Base-by-base conservation (phyloP, 2,888 invertebrate genomes). In the Drosophila limbata region DNA sequence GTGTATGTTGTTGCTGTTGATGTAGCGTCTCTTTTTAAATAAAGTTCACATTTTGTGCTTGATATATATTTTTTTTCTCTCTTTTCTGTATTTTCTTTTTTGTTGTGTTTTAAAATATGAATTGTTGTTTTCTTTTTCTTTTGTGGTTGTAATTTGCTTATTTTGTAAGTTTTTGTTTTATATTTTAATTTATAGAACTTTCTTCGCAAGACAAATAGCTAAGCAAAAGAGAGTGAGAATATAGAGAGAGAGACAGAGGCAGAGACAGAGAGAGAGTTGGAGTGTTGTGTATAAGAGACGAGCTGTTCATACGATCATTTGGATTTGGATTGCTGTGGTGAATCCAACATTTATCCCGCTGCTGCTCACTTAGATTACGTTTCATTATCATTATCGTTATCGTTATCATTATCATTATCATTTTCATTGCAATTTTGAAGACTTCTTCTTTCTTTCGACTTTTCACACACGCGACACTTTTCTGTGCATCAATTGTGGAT, bases 11-110 rank as follows among this genome's bases (percentile, higher is more conserved):
- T 51, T 67, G 55, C 21, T 60, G 33, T 69, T 52, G 64, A 67
- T 79, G 77, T 76, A 77, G 19, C 77, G 77, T 77, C 78, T 66
- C 64, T 71, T 68, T n/a, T 67, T 67, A 86, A 86, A 88, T 86
- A 86, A 86, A 86, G 88, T 86, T 86, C 85, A 78, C 85, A 85
- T 64, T 77, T 80, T 73, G 70, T 64, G 71, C 69, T 72, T 72
- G 52, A 57, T 75, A 63, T 76, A 60, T 76, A 65, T 50, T 70
- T 78, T 73, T 73, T 82, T 76, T 79, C 79, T 87, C 83, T 79
- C 79, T 73, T 83, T 73, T 77, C 69, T 80, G 62, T 81, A 68
- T 88, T 77, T 79, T 76, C 69, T 76, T 75, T 60, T 74, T 63
- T 55, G 17, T 57, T 50, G 44, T 67, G 37, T 53, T 67, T 69